phyloP scores from a whole-genome alignment of 2,888 invertebrate genomes.

The Oscheius onirici region DNA sequence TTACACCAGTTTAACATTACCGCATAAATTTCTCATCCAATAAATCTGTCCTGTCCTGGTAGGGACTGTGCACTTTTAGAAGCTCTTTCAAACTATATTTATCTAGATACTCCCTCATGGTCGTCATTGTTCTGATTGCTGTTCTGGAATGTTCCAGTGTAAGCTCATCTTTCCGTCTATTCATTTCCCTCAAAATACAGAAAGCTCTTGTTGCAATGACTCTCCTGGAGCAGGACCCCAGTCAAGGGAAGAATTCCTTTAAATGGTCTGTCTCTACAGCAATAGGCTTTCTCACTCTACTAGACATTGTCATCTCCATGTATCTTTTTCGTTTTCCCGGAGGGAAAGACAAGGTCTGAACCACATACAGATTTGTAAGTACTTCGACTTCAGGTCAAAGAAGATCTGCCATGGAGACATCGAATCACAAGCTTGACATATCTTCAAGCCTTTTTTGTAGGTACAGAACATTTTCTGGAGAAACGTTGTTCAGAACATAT shows the following conservation, averaged over 20 bases:
- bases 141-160: background rate
- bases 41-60: too few species aligned
- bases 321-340: slow-evolving; percentile 6
- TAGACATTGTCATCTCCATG: background rate
- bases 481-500: background rate
- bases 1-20: too few species aligned
- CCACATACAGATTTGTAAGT: background rate
- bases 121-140: background rate
- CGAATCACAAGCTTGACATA: slow-evolving; percentile 4
- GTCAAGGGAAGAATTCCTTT: slow-evolving; percentile 8
- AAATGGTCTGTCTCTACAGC: slow-evolving; percentile 15
- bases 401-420: background rate
- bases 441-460: slow-evolving; percentile 9
- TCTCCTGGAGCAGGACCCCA: slow-evolving; percentile 5
- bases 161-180: background rate
- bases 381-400: background rate
- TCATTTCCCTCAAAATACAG: background rate
- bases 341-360: slow-evolving; percentile 8
- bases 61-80: background rate
- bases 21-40: too few species aligned
- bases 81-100: too few species aligned
- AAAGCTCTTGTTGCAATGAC: background rate
- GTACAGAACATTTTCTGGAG: too few species aligned
- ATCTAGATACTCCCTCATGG: slow-evolving; percentile 12
- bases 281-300: slow-evolving; percentile 9